Base-by-base conservation (phyloP, 1,140 invertebrate species). In the Aphis gossypii region DNA sequence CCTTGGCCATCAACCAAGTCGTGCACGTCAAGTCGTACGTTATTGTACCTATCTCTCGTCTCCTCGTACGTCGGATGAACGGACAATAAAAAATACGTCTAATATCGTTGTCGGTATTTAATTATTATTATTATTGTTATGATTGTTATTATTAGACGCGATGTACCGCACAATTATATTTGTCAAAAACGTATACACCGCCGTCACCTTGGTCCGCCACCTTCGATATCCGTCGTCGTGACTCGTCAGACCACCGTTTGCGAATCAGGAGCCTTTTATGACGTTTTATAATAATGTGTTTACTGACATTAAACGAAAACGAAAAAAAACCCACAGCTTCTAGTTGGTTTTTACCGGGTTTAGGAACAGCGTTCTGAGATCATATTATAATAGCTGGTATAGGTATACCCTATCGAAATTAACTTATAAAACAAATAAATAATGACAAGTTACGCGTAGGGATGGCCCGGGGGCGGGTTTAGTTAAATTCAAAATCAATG, bases 1-100 rank as follows among this genome's bases (percentile, higher is more conserved):
- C 90, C 90, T 92, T 92, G 90, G 60, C 41, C 90, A 83, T 90
- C 89, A 90, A 60, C 56, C 48, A 0, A 68, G 14, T 92, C 90
- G 90, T 92, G 90, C 44, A 68, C 89, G 89, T 90, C 89, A 90
- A n/a, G 83, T 89, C 14, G n/a, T 44, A 86, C 21, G 46, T 23
- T 88, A 35, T 82, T 35, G n/a, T 35, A 21, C 46, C 2, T 46
- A 8, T 18, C 38, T 44, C 30, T 6, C 86, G 2, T 88, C 14
- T 46, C 11, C 44, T 44, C 41, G 8, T 21, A 86, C 41, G 38
- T 46, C 84, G 25, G 84, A 86, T 30, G 23, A 44, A 86, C 25
- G 84, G 84, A 86, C 84, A 86, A 86, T 86, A 86, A 86, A 46
- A 76, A n/a, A 76, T n/a, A 76, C 60, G 60, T 76, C 60, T 76